Conservation (phyloP, 1,140 invertebrate species). For the Metaphire vulgaris region DNA sequence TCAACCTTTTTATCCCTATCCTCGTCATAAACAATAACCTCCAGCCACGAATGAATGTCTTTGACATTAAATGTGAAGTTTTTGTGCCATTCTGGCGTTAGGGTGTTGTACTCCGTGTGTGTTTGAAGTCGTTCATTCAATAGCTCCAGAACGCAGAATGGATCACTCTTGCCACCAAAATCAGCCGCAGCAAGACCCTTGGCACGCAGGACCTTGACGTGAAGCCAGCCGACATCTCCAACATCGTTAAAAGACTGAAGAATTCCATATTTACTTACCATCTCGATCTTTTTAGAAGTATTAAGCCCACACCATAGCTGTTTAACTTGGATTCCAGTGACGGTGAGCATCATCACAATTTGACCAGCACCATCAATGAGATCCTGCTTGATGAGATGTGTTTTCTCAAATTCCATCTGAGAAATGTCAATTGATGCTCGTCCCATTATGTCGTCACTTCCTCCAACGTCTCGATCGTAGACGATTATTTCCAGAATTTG, state of each 20-base stretch:
- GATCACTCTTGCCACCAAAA: conserved; percentile 65
- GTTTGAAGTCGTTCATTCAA: conserved; percentile 91
- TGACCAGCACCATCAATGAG: background rate
- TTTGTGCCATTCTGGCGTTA: conserved; percentile 95
- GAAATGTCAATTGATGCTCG: background rate
- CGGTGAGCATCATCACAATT: background rate
- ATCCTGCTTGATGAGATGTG: background rate
- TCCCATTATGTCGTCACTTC: conserved; percentile 74
- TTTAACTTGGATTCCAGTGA: background rate
- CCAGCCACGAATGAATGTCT: conserved; percentile 80
- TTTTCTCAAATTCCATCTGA: background rate
- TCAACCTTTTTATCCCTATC: conserved; percentile 96
- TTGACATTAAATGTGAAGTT: conserved; percentile 59
- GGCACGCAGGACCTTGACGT: conserved; percentile 41
- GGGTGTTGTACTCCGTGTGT: conserved; percentile 96
- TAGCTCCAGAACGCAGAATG: conserved; percentile 93
- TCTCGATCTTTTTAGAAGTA: background rate
- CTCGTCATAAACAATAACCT: conserved; percentile 97
- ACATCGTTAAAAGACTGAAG: background rate
- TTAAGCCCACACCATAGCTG: background rate
- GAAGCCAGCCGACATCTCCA: background rate
- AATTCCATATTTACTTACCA: background rate
- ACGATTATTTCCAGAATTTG: conserved; percentile 81
- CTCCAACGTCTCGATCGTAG: conserved; percentile 76
- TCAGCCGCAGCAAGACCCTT: conserved; percentile 46